phyloP scores from a whole-genome alignment of 2,113 vertebrate genomes.

The Pseudorhombus dupliciocellatus region DNA sequence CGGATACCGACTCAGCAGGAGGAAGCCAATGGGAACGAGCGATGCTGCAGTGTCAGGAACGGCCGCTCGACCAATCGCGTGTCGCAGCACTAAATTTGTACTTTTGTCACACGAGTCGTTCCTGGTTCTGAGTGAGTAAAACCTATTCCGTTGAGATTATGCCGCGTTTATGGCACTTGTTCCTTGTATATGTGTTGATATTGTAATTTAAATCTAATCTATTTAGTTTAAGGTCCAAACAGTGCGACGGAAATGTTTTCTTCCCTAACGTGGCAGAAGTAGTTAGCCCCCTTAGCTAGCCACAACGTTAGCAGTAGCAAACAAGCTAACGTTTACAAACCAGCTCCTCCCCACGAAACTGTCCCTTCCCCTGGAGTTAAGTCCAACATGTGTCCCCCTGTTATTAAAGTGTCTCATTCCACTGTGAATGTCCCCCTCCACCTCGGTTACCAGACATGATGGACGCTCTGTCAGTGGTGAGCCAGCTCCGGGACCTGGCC shows the following conservation, averaged over 20 bases:
- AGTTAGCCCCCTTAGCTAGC: slow-evolving; percentile 22
- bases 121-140: slow-evolving; percentile 49
- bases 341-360: no score
- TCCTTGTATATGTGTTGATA: not conserved
- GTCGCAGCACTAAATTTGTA: slow-evolving; percentile 72
- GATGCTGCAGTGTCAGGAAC: not conserved
- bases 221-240: not conserved
- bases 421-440: not conserved
- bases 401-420: no score
- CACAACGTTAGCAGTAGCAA: not conserved
- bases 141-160: not conserved
- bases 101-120: slow-evolving; percentile 50
- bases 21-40: slow-evolving; percentile 61
- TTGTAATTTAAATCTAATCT: rapidly evolving
- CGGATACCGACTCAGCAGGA: rapidly evolving
- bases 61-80: slow-evolving; percentile 63
- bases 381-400: not conserved
- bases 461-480: slow-evolving; percentile 80
- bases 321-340: not conserved
- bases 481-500: slow-evolving; percentile 80
- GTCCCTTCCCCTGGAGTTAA: not conserved
- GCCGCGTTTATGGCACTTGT: rapidly evolving
- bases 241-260: rapidly evolving
- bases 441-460: slow-evolving; percentile 58
- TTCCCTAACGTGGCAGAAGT: not conserved